These are phyloP conservation scores for Drosophila yakuba DNA, from an alignment of 1,140 invertebrate species.

Conservation along the genomic window DNA sequence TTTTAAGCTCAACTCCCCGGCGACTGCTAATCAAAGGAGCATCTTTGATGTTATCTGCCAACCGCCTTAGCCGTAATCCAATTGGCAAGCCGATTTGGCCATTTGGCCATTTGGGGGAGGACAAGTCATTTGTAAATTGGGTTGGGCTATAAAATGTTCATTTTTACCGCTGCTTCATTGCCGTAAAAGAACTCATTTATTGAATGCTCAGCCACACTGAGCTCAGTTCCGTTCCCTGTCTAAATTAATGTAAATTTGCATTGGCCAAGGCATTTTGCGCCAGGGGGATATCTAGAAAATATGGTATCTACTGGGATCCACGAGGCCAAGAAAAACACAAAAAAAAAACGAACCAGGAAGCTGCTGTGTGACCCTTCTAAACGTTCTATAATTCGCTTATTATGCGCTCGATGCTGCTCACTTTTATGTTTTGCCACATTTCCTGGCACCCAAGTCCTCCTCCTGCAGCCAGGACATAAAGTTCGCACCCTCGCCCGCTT, in stretches of 20 bases:
- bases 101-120: constrained; percentile 32
- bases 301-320: not conserved
- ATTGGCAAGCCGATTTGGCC: constrained; percentile 31
- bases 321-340: too few species aligned
- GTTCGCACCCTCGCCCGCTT: constrained; percentile 51
- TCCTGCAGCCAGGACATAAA: constrained; percentile 47
- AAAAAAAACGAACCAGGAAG: too few species aligned
- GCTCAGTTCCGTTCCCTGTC: constrained; percentile 7
- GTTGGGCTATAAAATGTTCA: constrained; percentile 61
- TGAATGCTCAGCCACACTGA: constrained; percentile 21
- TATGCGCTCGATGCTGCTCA: constrained; percentile 72
- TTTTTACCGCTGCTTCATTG: constrained; percentile 74
- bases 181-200: constrained; percentile 74
- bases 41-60: constrained; percentile 42
- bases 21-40: constrained; percentile 16
- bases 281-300: not conserved
- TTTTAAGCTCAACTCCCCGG: not conserved
- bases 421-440: constrained; percentile 76
- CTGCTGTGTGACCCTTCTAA: constrained; percentile 67
- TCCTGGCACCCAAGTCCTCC: constrained; percentile 51
- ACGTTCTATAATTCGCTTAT: constrained; percentile 82
- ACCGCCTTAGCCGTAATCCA: constrained; percentile 23
- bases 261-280: constrained; percentile 23
- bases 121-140: constrained; percentile 69
- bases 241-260: constrained; percentile 77